Evolutionary conservation across 2,888 invertebrate species (phyloP).

Genomic region (Ormia ochracea): DNA sequence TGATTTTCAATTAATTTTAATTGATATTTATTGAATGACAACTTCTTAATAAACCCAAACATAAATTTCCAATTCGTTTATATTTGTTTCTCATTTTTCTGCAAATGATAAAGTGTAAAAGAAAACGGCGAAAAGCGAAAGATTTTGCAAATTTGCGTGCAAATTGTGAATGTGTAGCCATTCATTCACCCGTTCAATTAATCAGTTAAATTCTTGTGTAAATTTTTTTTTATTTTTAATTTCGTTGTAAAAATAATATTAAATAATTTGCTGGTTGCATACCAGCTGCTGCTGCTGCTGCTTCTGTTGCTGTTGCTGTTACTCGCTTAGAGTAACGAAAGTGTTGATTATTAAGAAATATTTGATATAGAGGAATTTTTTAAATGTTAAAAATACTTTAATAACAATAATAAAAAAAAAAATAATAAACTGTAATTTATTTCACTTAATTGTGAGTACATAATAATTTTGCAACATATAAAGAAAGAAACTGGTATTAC

Average conservation of each 20-base stretch:
- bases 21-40: conserved; percentile 37
- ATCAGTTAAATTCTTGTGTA: conserved; percentile 48
- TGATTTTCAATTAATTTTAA: too few relatives aligned
- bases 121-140: not conserved
- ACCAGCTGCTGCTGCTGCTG: not conserved
- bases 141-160: conserved; percentile 49
- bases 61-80: not conserved
- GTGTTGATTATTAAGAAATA: not conserved
- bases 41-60: not conserved
- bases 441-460: not conserved
- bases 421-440: not conserved
- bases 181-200: conserved; percentile 44
- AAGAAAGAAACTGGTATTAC: not conserved
- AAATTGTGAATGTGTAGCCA: conserved; percentile 30
- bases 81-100: not conserved
- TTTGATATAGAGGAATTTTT: not conserved
- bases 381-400: not conserved
- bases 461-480: not conserved
- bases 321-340: not conserved
- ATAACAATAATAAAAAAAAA: too few relatives aligned
- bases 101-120: not conserved
- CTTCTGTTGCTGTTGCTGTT: not conserved
- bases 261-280: conserved; percentile 30
- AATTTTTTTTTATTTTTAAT: conserved; percentile 1
- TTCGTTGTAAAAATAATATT: conserved; percentile 25